These are phyloP conservation scores for Chaitophorus viminalis DNA, from an alignment of 2,888 invertebrate species.

Conservation along the genomic window DNA sequence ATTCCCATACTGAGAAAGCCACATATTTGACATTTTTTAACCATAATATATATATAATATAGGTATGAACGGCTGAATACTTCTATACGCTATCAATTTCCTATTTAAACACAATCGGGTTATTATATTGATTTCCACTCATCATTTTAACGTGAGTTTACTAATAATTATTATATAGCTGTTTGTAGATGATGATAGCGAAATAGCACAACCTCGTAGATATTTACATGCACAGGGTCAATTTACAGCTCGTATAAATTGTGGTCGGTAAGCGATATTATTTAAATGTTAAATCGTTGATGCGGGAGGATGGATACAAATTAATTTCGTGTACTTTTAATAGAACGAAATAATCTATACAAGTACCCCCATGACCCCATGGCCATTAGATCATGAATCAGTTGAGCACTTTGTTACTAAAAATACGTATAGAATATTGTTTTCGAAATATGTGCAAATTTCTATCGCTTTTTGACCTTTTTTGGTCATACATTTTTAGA, in stretches of 20 bases:
- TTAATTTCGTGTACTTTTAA: slow-evolving; percentile 8
- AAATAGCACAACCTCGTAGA: neutral
- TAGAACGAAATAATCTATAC: neutral
- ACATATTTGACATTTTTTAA: slow-evolving; percentile 39
- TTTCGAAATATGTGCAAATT: neutral
- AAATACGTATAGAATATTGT: neutral
- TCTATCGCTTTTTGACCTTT: neutral
- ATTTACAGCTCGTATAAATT: slow-evolving; percentile 25
- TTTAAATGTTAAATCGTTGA: neutral
- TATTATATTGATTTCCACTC: neutral
- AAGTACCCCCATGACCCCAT: neutral
- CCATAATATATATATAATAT: no score
- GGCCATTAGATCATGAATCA: neutral
- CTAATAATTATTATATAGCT: neutral
- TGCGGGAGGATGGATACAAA: slow-evolving; percentile 11
- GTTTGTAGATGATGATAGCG: neutral
- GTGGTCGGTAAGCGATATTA: neutral
- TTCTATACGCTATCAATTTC: neutral
- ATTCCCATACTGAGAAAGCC: slow-evolving; percentile 27
- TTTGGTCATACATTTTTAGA: neutral
- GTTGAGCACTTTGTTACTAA: neutral
- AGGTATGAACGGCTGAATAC: neutral
- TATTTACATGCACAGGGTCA: neutral
- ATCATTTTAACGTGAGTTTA: neutral
- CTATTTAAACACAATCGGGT: slow-evolving; percentile 16